These are phyloP conservation scores for Macrotus californicus DNA, from an alignment of 2,113 vertebrate genomes.

Conservation along the genomic window DNA sequence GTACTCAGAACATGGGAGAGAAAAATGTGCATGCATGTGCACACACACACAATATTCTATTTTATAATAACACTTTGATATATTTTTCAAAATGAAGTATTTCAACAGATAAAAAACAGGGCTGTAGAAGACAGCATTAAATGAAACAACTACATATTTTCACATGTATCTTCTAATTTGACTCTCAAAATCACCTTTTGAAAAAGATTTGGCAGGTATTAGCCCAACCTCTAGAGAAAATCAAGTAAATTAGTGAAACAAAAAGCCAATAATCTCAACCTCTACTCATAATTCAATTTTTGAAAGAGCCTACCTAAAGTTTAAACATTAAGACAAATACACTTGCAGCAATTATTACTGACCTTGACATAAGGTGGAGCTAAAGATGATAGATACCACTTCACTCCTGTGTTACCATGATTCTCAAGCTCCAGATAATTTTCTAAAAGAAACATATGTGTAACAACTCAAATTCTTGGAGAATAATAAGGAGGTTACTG, in stretches of 20 bases:
- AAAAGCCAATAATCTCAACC: neutral
- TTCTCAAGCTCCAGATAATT: constrained; percentile 90
- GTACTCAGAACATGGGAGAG: neutral
- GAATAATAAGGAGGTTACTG: neutral
- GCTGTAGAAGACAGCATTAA: neutral
- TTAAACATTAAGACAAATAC: neutral
- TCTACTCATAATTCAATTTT: neutral
- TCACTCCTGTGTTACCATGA: constrained; percentile 81
- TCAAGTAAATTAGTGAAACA: neutral
- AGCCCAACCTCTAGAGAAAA: neutral
- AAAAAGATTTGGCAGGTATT: neutral
- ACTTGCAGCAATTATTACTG: constrained; percentile 39
- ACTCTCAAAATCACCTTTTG: neutral
- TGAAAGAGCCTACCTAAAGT: neutral
- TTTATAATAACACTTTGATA: neutral
- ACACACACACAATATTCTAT: neutral
- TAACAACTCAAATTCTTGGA: constrained; percentile 24
- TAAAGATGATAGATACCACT: constrained; percentile 93
- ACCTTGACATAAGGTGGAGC: constrained; percentile 96
- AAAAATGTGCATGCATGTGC: neutral
- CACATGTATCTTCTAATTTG: neutral
- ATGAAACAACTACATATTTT: neutral
- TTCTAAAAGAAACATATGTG: constrained; percentile 70
- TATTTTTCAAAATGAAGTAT: neutral
- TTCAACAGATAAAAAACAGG: neutral